Conservation (phyloP, 1,140 invertebrate genomes). For the Pseudomyrmex concolor region DNA sequence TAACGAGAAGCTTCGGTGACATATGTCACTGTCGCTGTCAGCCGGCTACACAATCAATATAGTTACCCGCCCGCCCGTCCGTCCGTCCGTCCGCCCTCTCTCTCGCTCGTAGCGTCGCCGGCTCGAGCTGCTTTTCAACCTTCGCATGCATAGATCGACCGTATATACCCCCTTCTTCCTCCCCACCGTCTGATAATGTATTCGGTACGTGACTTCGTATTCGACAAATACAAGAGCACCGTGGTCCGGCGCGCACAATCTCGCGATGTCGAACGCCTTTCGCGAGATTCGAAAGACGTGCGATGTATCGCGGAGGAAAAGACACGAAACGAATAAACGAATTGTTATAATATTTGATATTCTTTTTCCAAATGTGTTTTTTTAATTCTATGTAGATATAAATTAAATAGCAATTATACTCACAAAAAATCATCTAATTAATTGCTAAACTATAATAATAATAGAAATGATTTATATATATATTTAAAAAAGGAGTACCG, state of each 20-base stretch:
- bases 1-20: conserved; percentile 85
- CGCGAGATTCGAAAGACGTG: conserved; percentile 32
- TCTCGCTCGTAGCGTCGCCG: conserved; percentile 57
- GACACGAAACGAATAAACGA: not conserved
- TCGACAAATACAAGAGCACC: conserved; percentile 70
- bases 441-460: not conserved
- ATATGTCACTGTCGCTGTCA: conserved; percentile 86
- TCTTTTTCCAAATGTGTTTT: not conserved
- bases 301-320: not conserved
- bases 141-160: conserved; percentile 74
- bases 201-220: conserved; percentile 75
- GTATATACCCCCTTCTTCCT: conserved; percentile 61
- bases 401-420: too few species aligned
- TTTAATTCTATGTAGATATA: too few species aligned
- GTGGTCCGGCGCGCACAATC: conserved; percentile 49
- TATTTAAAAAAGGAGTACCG: too few species aligned
- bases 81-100: conserved; percentile 65
- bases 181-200: conserved; percentile 69
- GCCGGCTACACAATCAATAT: conserved; percentile 82
- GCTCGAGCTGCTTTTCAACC: conserved; percentile 72
- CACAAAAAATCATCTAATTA: not conserved
- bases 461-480: too few species aligned
- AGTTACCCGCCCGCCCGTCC: conserved; percentile 74
- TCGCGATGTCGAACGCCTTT: conserved; percentile 57
- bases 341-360: not conserved